Base-by-base conservation (phyloP, 2,113 vertebrate species). In the Nipponia nippon region DNA sequence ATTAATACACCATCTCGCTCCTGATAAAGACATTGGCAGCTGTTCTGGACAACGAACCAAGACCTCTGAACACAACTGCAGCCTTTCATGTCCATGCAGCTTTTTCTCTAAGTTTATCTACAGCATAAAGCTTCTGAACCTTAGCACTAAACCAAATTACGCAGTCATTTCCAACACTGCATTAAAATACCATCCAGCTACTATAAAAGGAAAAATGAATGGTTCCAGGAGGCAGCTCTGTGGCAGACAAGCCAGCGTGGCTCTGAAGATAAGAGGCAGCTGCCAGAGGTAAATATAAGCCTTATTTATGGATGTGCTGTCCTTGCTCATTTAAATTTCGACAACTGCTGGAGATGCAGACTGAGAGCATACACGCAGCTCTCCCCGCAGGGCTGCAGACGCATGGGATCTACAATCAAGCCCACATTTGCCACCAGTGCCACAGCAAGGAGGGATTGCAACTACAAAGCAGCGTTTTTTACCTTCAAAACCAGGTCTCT, bases 201-300 rank as follows among this genome's bases (percentile, higher is more conserved):
- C 95, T 92, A 85, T 61, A 72, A 94, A 95, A 89, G 91, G 95
- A 34, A 85, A 93, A 95, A 87, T 72, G 83, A 88, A 82, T 46
- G 73, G 65, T n/a, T 95, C 50, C 73, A 59, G 80, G 52, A 93
- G 66, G 79, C 91, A 95, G 93, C 86, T 92, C 91, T 30, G 36
- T 0, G 6, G 87, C 70, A 82, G 80, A 79, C 49, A 69, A 81
- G 80, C 90, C 86, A 92, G 47, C 12, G 36, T 76, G 93, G 92
- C 72, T 87, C 91, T 89, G 80, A 62, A 97, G 97, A 96, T 96
- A 97, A 95, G 96, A 91, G 52, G 56, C 69, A 92, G 89, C 72
- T 96, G 92, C 83, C 88, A 89, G 90, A 81, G 86, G 71, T 67
- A 84, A 90, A 81, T 67, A 30, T 13, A 87, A 93, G 59, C 67